These are phyloP conservation scores for Diaprepes abbreviatus DNA, from an alignment of 2,888 invertebrate species.

Conservation along the genomic window DNA sequence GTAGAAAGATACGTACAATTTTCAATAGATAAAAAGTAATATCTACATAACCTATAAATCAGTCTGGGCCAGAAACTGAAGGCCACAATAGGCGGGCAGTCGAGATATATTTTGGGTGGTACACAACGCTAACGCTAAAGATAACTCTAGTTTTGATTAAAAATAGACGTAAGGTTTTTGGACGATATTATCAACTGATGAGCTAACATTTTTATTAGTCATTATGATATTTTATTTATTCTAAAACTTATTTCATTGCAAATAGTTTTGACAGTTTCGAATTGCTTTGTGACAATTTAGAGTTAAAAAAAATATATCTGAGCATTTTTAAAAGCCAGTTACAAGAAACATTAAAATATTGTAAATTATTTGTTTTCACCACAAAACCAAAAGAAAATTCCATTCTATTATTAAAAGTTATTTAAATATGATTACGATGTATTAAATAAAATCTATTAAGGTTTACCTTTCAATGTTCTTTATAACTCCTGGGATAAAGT, in stretches of 20 bases:
- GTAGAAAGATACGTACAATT: too few relatives aligned
- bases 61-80: slow-evolving; percentile 37
- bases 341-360: too few relatives aligned
- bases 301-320: too few relatives aligned
- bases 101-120: slow-evolving; percentile 37
- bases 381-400: too few relatives aligned
- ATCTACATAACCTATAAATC: slow-evolving; percentile 24
- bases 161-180: slow-evolving; percentile 45
- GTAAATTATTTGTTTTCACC: too few relatives aligned
- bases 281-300: too few relatives aligned
- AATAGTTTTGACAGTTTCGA: not conserved
- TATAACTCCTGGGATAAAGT: too few relatives aligned
- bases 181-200: slow-evolving; percentile 29
- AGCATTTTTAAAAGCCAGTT: too few relatives aligned
- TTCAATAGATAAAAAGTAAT: slow-evolving; percentile 33
- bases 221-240: slow-evolving; percentile 1
- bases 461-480: too few relatives aligned
- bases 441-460: too few relatives aligned
- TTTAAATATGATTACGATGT: too few relatives aligned
- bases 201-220: slow-evolving; percentile 3
- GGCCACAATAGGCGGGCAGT: slow-evolving; percentile 16
- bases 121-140: slow-evolving; percentile 36
- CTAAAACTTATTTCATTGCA: not conserved
- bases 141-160: slow-evolving; percentile 36
- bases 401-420: too few relatives aligned